Percentiles rank a stretch among this genome's conserved stretches.
phyloP scores from a whole-genome alignment of 2,888 invertebrate species.

The Leptothorax acervorum region DNA sequence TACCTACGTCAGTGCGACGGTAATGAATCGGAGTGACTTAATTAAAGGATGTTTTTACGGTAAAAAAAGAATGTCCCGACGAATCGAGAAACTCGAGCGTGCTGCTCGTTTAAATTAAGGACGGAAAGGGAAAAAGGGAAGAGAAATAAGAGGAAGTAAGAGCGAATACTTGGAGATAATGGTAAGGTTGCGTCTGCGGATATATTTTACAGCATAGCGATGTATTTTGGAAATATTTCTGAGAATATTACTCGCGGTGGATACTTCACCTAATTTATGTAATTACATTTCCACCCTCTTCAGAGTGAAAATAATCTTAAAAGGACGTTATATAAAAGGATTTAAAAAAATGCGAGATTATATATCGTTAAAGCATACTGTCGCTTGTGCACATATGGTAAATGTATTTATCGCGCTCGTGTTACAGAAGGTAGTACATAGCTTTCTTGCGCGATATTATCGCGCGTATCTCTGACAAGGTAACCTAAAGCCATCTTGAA shows the following conservation, averaged over 20 bases:
- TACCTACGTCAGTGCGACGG: constrained; percentile 38
- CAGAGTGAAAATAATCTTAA: constrained; percentile 13
- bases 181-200: constrained; percentile 37
- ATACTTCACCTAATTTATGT: constrained; percentile 20
- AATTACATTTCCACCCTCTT: constrained; percentile 20
- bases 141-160: constrained; percentile 37
- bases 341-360: neutral
- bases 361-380: neutral
- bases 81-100: constrained; percentile 53
- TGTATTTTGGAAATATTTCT: constrained; percentile 37
- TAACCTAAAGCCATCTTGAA: constrained; percentile 15
- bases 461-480: constrained; percentile 22
- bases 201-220: constrained; percentile 38
- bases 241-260: constrained; percentile 19
- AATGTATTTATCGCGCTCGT: constrained; percentile 24
- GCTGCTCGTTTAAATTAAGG: constrained; percentile 53
- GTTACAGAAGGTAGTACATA: neutral
- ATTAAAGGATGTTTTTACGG: constrained; percentile 58
- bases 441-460: constrained; percentile 23
- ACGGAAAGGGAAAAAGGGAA: constrained; percentile 25
- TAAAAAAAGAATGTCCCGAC: constrained; percentile 33
- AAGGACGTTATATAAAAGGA: neutral
- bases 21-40: constrained; percentile 61
- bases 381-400: neutral
- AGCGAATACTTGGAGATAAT: constrained; percentile 42